Evolutionary conservation across 2,113 vertebrate genomes (phyloP), one percentile per base, ranked within the genome.

Genomic region (Megaceryle torquata): DNA sequence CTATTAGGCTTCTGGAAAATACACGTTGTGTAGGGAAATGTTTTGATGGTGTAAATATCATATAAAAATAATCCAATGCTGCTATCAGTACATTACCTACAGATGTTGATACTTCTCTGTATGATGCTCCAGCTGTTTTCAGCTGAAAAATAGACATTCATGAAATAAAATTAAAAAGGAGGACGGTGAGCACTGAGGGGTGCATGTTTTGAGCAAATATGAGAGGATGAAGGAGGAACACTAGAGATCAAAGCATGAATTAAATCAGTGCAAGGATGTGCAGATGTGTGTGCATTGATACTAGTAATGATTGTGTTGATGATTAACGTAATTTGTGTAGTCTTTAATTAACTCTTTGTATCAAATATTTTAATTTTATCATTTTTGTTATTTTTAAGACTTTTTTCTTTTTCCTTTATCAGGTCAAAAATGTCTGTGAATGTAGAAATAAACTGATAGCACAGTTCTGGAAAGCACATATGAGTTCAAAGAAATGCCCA

Each of bases 381-480:
- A 25, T 31, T 39, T 29, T 41, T 31, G 3, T 41, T 12, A 26
- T 76, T 63, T 82, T 78, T 29, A 48, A 24, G 26, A 24, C 3
- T 26, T 15, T 37, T 13, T 3, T 18, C 17, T 29, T 80, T 87
- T 33, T 78, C 44, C 28, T 68, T 63, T 26, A 21, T 72, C 94
- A 99, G 99, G 98, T 99, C 53, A 99, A 99, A 97, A 99, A 99
- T 25, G 97, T 99, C 2, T 99, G 99, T 50, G 99, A 99, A 60
- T 98, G 98, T 96, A 99, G 97, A 92, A 96, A 91, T 96, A 98
- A 95, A 69, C 96, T 99, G 84, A 97, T 99, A 26, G 94, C 95
- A 26, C 69, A 97, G 29, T 99, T 99, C 93, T 99, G 99, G 99
- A 99, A 91, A 95, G 26, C 69, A 19, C 97, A 99, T 6, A 99